phyloP scores from a whole-genome alignment of 2,888 invertebrate genomes.

The Lagria hirta region DNA sequence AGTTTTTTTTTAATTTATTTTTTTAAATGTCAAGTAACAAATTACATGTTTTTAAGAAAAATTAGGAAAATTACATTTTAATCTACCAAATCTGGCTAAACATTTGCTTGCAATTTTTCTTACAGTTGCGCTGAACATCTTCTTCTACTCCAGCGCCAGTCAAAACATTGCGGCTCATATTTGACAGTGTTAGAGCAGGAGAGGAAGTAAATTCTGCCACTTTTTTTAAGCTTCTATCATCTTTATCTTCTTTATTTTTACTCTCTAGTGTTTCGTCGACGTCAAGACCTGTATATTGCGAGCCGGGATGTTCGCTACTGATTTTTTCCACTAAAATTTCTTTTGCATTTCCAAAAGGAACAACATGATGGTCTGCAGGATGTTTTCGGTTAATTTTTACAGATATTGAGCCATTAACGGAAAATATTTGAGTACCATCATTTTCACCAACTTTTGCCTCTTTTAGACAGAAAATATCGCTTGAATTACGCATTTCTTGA shows the following conservation, averaged over 20 bases:
- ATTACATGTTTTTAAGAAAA: too few species aligned
- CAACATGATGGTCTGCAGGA: conserved; percentile 33
- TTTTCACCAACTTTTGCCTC: conserved; percentile 40
- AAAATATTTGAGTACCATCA: conserved; percentile 47
- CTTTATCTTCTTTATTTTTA: background rate
- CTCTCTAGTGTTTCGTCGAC: conserved; percentile 1
- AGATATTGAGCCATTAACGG: conserved; percentile 47
- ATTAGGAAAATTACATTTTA: too few species aligned
- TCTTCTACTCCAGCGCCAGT: conserved; percentile 42
- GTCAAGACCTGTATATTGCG: conserved; percentile 6
- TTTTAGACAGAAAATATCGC: conserved; percentile 50
- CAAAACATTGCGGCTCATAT: conserved; percentile 39
- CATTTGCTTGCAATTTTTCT: conserved; percentile 29
- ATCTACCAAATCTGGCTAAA: too few species aligned
- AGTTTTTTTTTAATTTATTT: too few species aligned
- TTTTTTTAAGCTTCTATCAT: too few species aligned
- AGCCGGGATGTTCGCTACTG: conserved; percentile 15
- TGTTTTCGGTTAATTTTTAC: conserved; percentile 41
- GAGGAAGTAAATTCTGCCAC: too few species aligned
- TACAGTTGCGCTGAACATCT: conserved; percentile 32
- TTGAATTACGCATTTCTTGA: conserved; percentile 40
- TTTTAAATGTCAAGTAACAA: too few species aligned
- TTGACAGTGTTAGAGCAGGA: conserved; percentile 23
- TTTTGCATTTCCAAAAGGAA: conserved; percentile 27
- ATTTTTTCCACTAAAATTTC: conserved; percentile 2